Evolutionary conservation across 2,113 vertebrate genomes (phyloP).

Genomic region (Condylura cristata): DNA sequence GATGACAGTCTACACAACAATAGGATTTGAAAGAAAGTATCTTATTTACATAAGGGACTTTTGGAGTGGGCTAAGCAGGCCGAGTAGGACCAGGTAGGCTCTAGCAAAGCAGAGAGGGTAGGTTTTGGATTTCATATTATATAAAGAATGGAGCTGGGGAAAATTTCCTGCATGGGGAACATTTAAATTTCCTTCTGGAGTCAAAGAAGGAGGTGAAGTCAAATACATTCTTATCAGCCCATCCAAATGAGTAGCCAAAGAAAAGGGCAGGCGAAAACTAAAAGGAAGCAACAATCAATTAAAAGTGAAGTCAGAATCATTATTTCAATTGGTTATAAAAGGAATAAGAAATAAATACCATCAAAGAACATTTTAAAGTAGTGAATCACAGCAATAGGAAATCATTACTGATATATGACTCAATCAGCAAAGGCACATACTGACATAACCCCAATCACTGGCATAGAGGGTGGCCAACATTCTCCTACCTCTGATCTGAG

Average conservation of each 20-base stretch:
- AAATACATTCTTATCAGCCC: slow-evolving; percentile 12
- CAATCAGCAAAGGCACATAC: not conserved
- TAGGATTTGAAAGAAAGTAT: not conserved
- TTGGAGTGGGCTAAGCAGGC: too few relatives aligned
- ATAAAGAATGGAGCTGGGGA: not conserved
- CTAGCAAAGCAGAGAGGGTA: not conserved
- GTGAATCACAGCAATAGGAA: not conserved
- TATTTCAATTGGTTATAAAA: not conserved
- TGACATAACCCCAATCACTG: not conserved
- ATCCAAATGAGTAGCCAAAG: not conserved
- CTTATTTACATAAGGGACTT: not conserved
- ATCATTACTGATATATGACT: not conserved
- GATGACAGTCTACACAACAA: not conserved
- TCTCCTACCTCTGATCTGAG: not conserved
- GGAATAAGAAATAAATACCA: not conserved
- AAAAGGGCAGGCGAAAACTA: not conserved
- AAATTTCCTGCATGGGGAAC: not conserved
- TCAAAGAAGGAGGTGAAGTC: not conserved
- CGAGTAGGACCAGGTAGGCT: not conserved
- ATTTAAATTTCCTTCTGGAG: not conserved
- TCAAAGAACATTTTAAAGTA: not conserved
- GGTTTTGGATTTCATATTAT: not conserved
- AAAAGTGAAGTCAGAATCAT: not conserved
- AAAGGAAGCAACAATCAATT: not conserved
- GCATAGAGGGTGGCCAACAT: not conserved